Evolutionary conservation across 2,113 vertebrate species (phyloP), one percentile per base, ranked within the genome.

Genomic region (Enhydra lutris): DNA sequence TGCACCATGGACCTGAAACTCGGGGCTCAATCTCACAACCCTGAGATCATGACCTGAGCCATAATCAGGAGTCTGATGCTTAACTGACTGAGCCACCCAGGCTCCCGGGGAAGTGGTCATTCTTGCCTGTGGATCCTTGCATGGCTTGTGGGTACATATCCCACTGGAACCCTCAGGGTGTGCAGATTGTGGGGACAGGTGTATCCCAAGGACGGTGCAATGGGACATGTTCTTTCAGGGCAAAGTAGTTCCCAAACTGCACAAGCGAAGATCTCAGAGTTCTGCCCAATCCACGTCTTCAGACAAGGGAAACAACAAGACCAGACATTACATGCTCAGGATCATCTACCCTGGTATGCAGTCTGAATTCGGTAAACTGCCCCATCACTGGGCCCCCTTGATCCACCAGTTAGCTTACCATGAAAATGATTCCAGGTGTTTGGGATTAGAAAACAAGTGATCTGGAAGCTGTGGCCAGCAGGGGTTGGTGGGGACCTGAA

Each of bases 241-340:
- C 12, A 99, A 99, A 98, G 99, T 99, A 80, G 99, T 99, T 92
- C 99, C 99, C 34, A 99, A 99, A 90, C 98, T 99, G 97, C 99
- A 99, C 86, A 99, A 99, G 55, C 97, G 99, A 95, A 99, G 99
- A 95, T 99, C 99, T 26, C 99, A 99, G 97, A 99, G 99, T 91
- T 99, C 99, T n/a, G 98, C 99, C 0, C 99, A 99, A 95, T 99
- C 99, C 0, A 98, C 99, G 0, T 99, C 99, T 0, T 98, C 98
- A 0, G 99, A 99, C 98, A 99, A 99, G 98, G 99, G 12, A 99
- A 61, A 99, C 0, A 99, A 99, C 0, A 99, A 99, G 97, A 99
- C 99, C 97, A 99, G 99, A 0, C 99, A 99, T 97, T 99, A 99
- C 0, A 99, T 99, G 95, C 99, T 99, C 99, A 99, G 99, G 90